These are phyloP conservation scores for Ricordea florida DNA, from an alignment of 92 coral and sea anemone species.

Conservation along the genomic window DNA sequence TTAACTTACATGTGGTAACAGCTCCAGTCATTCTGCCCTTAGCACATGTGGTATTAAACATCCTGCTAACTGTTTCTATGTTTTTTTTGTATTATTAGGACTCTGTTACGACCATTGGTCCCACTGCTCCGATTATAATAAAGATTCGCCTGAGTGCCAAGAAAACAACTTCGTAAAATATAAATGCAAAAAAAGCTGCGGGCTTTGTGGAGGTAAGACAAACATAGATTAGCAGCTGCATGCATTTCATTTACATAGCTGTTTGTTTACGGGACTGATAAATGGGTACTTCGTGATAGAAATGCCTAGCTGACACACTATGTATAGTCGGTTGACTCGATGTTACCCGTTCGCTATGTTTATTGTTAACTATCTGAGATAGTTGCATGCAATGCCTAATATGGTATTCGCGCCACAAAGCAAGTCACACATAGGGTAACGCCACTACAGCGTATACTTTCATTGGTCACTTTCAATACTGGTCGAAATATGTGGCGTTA, in stretches of 20 bases:
- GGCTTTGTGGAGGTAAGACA: conserved; percentile 41
- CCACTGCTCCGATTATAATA: neutral
- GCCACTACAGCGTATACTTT: too few species aligned
- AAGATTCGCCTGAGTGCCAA: neutral
- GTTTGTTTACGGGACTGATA: too few species aligned
- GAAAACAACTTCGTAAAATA: conserved; percentile 7
- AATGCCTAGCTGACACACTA: neutral
- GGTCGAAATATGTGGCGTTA: too few species aligned
- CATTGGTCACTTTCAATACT: too few species aligned
- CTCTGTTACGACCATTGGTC: conserved; percentile 29
- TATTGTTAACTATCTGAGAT: too few species aligned
- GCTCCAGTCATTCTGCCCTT: neutral
- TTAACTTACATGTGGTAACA: too few species aligned
- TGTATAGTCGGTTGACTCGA: neutral
- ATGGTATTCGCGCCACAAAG: too few species aligned
- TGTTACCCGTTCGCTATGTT: neutral
- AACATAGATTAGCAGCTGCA: too few species aligned
- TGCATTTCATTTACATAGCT: too few species aligned
- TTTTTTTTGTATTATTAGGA: neutral
- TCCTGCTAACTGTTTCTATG: neutral
- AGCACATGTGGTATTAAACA: neutral
- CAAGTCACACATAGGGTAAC: too few species aligned
- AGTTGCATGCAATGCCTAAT: too few species aligned
- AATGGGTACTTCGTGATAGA: too few species aligned
- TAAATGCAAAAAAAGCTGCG: conserved; percentile 31